Conservation (phyloP, 2,888 invertebrate species). For the Quadroppia sp. region DNA sequence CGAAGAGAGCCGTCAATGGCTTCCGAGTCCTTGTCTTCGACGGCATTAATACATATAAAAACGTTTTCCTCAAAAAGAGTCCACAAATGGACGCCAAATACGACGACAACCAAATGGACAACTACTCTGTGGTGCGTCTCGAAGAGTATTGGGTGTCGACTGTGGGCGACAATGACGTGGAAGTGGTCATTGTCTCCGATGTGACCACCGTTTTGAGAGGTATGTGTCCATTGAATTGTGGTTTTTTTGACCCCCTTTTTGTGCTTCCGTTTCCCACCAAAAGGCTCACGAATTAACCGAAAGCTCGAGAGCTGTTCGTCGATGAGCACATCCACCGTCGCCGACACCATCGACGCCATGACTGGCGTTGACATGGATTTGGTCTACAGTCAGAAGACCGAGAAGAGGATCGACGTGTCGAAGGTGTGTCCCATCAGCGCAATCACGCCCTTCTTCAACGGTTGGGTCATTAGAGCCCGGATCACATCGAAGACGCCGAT, state of each 20-base stretch:
- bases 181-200: not conserved
- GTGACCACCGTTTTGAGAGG: not conserved
- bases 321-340: too few relatives aligned
- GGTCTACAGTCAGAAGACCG: too few relatives aligned
- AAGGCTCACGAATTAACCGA: too few relatives aligned
- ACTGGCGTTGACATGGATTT: too few relatives aligned
- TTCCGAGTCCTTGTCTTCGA: not conserved
- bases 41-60: not conserved
- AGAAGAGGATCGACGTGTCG: not conserved
- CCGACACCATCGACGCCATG: too few relatives aligned
- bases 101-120: not conserved
- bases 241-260: too few relatives aligned
- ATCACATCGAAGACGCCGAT: slow-evolving; percentile 76
- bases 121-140: not conserved
- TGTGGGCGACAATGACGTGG: not conserved
- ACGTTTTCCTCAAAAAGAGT: not conserved
- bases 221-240: not conserved
- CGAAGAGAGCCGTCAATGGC: not conserved
- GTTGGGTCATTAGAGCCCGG: slow-evolving; percentile 87
- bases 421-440: slow-evolving; percentile 69
- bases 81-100: not conserved
- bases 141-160: slow-evolving; percentile 8
- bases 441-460: slow-evolving; percentile 89
- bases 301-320: too few relatives aligned
- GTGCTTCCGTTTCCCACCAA: too few relatives aligned